Conservation (phyloP, 2,797 vertebrate genomes). For the Craterocephalus amniculus region DNA sequence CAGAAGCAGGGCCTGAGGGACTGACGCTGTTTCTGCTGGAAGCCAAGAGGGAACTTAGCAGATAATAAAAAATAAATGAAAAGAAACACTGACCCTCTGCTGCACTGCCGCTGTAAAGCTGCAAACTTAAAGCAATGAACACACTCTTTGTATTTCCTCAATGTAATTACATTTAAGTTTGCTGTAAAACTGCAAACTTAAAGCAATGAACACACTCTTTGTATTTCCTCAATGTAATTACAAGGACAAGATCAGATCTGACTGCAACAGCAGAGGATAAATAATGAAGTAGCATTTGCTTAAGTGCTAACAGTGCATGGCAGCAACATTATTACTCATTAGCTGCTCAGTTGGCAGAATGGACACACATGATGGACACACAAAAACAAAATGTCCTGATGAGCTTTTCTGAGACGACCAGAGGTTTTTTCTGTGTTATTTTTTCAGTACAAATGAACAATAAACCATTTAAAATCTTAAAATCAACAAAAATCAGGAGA, state of each 20-base stretch:
- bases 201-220: constrained; percentile 23
- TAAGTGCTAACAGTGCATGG: constrained; percentile 47
- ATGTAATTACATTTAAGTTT: constrained; percentile 42
- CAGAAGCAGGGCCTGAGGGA: constrained; percentile 39
- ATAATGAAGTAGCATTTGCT: constrained; percentile 53
- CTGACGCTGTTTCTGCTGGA: constrained; percentile 26
- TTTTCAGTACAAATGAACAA: constrained; percentile 24
- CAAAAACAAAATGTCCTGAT: constrained; percentile 8
- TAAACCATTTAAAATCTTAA: neutral
- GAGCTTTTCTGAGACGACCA: constrained; percentile 22
- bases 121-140: constrained; percentile 26
- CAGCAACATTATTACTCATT: constrained; percentile 49
- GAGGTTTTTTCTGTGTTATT: constrained; percentile 7
- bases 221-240: constrained; percentile 56
- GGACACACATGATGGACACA: constrained; percentile 31
- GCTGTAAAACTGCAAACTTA: constrained; percentile 40
- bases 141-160: constrained; percentile 46
- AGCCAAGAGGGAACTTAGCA: constrained; percentile 70
- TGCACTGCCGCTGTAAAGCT: constrained; percentile 45
- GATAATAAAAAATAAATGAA: constrained; percentile 63
- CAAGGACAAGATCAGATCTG: constrained; percentile 50
- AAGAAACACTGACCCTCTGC: constrained; percentile 56
- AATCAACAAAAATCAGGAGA: constrained; percentile 16
- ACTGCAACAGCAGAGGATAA: constrained; percentile 44
- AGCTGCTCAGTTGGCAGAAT: constrained; percentile 40